These are phyloP conservation scores for Iphiclides podalirius DNA, from an alignment of 2,888 invertebrate species.

Conservation along the genomic window DNA sequence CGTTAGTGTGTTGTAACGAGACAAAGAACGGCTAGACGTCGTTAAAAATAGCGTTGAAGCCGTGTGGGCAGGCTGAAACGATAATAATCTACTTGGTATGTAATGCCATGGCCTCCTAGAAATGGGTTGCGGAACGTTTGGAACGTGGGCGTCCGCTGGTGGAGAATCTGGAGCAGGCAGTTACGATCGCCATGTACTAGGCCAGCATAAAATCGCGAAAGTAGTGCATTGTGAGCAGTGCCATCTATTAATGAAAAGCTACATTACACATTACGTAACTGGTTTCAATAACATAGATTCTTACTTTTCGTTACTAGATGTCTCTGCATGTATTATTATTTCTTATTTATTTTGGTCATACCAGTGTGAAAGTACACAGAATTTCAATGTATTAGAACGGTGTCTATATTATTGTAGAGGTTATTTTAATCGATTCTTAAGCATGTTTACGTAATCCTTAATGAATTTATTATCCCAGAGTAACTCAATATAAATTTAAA, in stretches of 20 bases:
- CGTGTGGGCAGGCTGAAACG: slow-evolving; percentile 16
- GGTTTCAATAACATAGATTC: no score
- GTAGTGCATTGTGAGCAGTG: slow-evolving; percentile 20
- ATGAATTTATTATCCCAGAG: no score
- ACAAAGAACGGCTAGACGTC: slow-evolving; percentile 3
- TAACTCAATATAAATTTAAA: no score
- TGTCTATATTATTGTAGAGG: no score
- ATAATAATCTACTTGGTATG: slow-evolving; percentile 15
- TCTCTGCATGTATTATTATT: no score
- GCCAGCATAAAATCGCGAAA: slow-evolving; percentile 41
- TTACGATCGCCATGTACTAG: slow-evolving; percentile 76
- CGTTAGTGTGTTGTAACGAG: slow-evolving; percentile 22
- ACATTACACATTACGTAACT: no score
- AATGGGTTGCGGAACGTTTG: slow-evolving; percentile 61
- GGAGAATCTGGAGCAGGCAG: slow-evolving; percentile 80
- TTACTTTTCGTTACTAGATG: slow-evolving; percentile 27
- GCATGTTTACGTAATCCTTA: no score
- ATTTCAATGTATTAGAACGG: no score
- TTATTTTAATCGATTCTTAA: no score
- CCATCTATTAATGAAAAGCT: slow-evolving; percentile 37
- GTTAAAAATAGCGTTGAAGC: slow-evolving; percentile 20
- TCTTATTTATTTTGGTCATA: no score
- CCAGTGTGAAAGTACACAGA: no score
- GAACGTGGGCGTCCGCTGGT: slow-evolving; percentile 66
- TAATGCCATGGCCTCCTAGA: slow-evolving; percentile 30